These are phyloP conservation scores for Ceriagrion tenellum DNA, from an alignment of 2,888 invertebrate species.

Conservation along the genomic window DNA sequence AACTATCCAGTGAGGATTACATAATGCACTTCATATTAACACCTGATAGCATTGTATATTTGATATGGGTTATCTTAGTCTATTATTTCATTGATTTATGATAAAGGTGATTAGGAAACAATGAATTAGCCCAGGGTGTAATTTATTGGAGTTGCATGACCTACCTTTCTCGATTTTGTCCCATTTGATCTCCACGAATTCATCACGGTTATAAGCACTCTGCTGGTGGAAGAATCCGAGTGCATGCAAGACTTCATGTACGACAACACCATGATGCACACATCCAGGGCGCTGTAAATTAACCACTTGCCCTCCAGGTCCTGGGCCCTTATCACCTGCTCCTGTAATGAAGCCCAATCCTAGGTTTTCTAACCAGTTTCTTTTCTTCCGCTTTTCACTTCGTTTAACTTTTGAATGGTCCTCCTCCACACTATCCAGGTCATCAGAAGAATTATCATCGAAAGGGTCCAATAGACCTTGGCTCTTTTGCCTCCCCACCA, in stretches of 20 bases:
- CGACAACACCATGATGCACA: slow-evolving; percentile 82
- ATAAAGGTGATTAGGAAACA: background rate
- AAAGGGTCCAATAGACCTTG: background rate
- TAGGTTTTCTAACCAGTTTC: background rate
- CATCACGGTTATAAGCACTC: slow-evolving; percentile 87
- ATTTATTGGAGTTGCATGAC: slow-evolving; percentile 22
- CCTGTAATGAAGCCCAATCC: slow-evolving; percentile 6
- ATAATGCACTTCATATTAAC: too few species aligned
- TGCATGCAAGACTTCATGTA: slow-evolving; percentile 90
- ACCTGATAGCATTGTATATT: too few species aligned
- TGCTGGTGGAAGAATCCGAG: slow-evolving; percentile 92
- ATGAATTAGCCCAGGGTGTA: background rate
- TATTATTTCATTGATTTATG: background rate
- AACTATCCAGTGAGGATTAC: too few species aligned
- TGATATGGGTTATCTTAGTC: too few species aligned
- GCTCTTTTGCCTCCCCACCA: slow-evolving; percentile 80
- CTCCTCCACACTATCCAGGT: slow-evolving; percentile 33
- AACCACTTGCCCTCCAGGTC: slow-evolving; percentile 82
- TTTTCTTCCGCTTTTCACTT: slow-evolving; percentile 33
- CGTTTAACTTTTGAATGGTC: background rate
- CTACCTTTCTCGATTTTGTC: slow-evolving; percentile 84
- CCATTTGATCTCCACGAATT: slow-evolving; percentile 86
- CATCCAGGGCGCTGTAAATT: slow-evolving; percentile 78
- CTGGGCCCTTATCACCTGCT: slow-evolving; percentile 6
- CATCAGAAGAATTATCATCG: background rate